Conservation (phyloP, 2,113 vertebrate species). For the Atherinomorus stipes region DNA sequence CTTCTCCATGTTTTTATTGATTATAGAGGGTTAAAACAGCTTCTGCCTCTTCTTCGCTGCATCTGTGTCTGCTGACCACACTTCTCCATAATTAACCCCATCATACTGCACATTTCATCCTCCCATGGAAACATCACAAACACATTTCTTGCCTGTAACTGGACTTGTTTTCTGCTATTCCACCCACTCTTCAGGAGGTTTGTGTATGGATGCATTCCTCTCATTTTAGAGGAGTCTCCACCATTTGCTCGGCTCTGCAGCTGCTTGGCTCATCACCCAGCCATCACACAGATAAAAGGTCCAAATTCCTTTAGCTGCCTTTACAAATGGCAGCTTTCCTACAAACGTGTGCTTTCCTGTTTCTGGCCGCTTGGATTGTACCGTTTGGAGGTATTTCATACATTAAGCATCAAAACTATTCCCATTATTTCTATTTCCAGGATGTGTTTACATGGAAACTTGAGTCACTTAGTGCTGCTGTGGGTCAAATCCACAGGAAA, state of each 20-base stretch:
- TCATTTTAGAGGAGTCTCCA: constrained; percentile 2
- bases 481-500: constrained; percentile 49
- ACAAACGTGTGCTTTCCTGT: constrained; percentile 17
- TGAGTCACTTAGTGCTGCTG: background rate
- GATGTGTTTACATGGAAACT: constrained; percentile 15
- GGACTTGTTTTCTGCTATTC: background rate
- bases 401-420: background rate
- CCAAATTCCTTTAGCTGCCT: constrained; percentile 37
- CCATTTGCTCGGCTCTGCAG: constrained; percentile 62
- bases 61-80: too few species aligned
- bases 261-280: constrained; percentile 60
- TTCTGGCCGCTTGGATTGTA: background rate
- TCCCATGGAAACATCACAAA: too few species aligned
- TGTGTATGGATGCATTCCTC: constrained; percentile 1
- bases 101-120: too few species aligned
- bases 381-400: constrained; percentile 6
- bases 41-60: too few species aligned
- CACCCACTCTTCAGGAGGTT: background rate
- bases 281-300: constrained; percentile 30
- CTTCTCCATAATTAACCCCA: too few species aligned
- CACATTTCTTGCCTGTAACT: too few species aligned
- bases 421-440: background rate
- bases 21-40: too few species aligned
- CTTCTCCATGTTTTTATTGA: too few species aligned
- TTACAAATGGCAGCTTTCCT: constrained; percentile 28